These are phyloP conservation scores for Meles meles DNA, from an alignment of 2,113 vertebrate genomes.

Conservation along the genomic window DNA sequence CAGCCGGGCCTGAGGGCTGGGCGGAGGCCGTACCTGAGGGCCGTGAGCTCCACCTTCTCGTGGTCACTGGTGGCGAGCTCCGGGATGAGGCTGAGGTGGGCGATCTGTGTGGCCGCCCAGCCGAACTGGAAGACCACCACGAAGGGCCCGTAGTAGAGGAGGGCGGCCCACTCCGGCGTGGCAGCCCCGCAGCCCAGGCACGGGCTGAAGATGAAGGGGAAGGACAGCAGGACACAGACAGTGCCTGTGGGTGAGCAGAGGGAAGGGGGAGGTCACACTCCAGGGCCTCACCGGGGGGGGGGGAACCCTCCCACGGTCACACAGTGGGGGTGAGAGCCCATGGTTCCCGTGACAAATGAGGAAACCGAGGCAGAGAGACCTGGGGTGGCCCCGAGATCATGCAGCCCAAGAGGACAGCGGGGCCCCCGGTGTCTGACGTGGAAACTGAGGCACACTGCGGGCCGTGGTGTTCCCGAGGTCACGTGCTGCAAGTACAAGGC, in stretches of 20 bases:
- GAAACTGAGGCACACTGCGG: neutral
- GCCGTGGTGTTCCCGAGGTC: rapidly evolving
- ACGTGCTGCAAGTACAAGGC: neutral
- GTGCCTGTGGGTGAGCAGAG: conserved; percentile 83
- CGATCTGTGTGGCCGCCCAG: conserved; percentile 96
- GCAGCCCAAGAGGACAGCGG: neutral
- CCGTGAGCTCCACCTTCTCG: conserved; percentile 95
- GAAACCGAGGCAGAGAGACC: neutral
- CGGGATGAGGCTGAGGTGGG: conserved; percentile 95
- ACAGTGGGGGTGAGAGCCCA: too few species aligned
- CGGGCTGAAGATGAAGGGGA: conserved; percentile 95
- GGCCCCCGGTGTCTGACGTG: neutral
- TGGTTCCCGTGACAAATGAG: neutral
- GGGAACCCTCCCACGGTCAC: neutral
- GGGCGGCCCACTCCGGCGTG: conserved; percentile 89
- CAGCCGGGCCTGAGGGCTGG: too few species aligned
- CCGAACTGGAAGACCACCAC: conserved; percentile 95
- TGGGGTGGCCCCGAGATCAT: neutral
- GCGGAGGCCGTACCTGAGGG: conserved; percentile 87
- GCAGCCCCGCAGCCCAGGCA: conserved; percentile 85
- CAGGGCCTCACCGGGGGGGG: rapidly evolving
- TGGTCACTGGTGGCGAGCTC: conserved; percentile 90
- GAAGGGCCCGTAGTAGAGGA: conserved; percentile 93
- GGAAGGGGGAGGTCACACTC: rapidly evolving
- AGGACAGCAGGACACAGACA: conserved; percentile 90